Evolutionary conservation across 2,888 invertebrate genomes (phyloP).

Genomic region (Schrankia costaestrigalis): DNA sequence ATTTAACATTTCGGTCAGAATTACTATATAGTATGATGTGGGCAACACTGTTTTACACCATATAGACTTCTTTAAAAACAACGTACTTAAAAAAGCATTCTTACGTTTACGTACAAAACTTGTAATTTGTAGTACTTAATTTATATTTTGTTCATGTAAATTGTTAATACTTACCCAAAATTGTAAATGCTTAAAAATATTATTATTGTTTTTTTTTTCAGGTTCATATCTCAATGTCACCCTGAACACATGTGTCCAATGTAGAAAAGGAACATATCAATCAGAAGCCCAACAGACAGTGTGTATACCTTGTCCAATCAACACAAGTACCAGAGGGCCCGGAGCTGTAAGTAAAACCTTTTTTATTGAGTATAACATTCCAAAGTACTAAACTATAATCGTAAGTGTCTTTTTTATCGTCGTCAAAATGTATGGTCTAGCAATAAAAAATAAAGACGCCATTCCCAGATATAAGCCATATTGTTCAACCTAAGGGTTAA

Average conservation of each 20-base stretch:
- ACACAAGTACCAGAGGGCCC: slow-evolving; percentile 91
- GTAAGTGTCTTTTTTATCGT: slow-evolving; percentile 15
- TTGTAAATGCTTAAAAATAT: not conserved
- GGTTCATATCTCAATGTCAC: slow-evolving; percentile 93
- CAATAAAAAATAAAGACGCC: slow-evolving; percentile 18
- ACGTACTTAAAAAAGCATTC: no score
- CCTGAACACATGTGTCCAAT: slow-evolving; percentile 91
- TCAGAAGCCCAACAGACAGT: slow-evolving; percentile 92
- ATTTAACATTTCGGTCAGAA: no score
- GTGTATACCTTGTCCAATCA: slow-evolving; percentile 93
- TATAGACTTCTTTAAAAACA: no score
- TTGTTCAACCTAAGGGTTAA: slow-evolving; percentile 10
- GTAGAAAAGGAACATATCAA: slow-evolving; percentile 95
- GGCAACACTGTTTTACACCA: not conserved
- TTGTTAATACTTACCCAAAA: no score
- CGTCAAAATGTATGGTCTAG: slow-evolving; percentile 19
- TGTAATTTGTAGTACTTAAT: no score
- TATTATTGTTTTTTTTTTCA: slow-evolving; percentile 35
- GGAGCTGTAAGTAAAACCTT: slow-evolving; percentile 85
- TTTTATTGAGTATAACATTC: slow-evolving; percentile 14
- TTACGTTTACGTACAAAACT: no score
- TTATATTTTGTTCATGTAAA: no score
- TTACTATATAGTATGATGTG: not conserved
- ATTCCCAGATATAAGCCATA: slow-evolving; percentile 11
- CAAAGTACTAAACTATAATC: slow-evolving; percentile 11